Percentiles rank a stretch among this genome's conserved stretches.
Conservation (phyloP, 2,888 invertebrate species). For the Ditula angustiorana region DNA sequence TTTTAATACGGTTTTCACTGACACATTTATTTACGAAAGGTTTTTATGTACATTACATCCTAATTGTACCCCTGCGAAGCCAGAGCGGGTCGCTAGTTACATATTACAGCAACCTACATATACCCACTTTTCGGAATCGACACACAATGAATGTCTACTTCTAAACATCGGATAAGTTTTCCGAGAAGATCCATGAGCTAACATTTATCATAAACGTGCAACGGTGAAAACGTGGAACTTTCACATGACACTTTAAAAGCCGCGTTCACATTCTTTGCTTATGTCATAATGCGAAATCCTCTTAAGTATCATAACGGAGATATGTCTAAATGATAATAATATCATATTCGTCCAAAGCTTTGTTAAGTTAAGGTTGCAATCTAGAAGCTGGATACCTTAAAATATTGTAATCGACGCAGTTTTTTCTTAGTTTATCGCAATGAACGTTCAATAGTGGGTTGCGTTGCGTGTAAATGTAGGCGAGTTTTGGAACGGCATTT, state of each 20-base stretch:
- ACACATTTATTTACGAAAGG: too few species aligned
- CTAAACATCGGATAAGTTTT: not conserved
- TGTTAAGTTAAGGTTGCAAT: not conserved
- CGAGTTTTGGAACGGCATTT: slow-evolving; percentile 51
- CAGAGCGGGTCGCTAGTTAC: too few species aligned
- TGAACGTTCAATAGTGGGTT: not conserved
- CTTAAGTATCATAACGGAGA: slow-evolving; percentile 13
- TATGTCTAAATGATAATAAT: not conserved
- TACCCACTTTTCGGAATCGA: not conserved
- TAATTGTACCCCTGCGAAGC: too few species aligned
- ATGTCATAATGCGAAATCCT: slow-evolving; percentile 37
- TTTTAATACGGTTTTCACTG: too few species aligned
- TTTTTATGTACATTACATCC: too few species aligned
- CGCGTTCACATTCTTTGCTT: slow-evolving; percentile 43
- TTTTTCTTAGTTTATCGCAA: not conserved
- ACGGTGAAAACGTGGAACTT: slow-evolving; percentile 54
- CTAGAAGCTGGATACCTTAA: not conserved
- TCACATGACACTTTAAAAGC: slow-evolving; percentile 53
- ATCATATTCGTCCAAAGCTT: not conserved
- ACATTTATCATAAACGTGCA: slow-evolving; percentile 37
- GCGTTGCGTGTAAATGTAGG: slow-evolving; percentile 44
- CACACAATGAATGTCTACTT: not conserved
- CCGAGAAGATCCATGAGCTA: slow-evolving; percentile 44
- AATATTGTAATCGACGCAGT: not conserved
- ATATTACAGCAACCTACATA: too few species aligned